These are phyloP conservation scores for Biston stratarius DNA, from an alignment of 2,888 invertebrate genomes.

Conservation along the genomic window DNA sequence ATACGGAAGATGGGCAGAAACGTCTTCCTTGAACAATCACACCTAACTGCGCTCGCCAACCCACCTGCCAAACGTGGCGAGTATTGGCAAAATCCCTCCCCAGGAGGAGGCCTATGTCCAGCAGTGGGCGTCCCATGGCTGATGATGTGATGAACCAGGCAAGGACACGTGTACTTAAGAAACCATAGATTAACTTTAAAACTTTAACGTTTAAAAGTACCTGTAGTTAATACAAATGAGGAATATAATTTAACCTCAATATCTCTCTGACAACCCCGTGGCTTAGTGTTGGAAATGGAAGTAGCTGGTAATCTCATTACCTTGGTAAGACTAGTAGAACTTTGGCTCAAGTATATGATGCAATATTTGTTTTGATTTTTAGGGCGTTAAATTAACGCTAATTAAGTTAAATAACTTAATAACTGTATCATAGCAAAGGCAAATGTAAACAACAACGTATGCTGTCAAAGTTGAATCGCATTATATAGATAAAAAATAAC, in stretches of 20 bases:
- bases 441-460: neutral
- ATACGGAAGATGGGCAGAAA: no score
- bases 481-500: neutral
- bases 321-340: neutral
- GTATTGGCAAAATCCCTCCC: no score
- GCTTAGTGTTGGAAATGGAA: neutral
- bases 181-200: no score
- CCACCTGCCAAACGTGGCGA: no score
- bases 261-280: neutral
- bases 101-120: no score
- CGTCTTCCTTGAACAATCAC: no score
- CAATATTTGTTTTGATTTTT: constrained; percentile 12
- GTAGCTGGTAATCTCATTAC: constrained; percentile 10
- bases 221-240: neutral
- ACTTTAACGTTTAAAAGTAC: neutral
- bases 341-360: constrained; percentile 7
- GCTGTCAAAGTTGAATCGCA: neutral
- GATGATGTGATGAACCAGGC: no score
- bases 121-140: no score
- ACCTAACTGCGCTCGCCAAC: no score
- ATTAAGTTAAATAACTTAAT: neutral
- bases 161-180: no score
- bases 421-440: neutral
- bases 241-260: neutral
- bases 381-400: neutral